Conservation (phyloP, 2,113 vertebrate species). For the Brachionichthys hirsutus region DNA sequence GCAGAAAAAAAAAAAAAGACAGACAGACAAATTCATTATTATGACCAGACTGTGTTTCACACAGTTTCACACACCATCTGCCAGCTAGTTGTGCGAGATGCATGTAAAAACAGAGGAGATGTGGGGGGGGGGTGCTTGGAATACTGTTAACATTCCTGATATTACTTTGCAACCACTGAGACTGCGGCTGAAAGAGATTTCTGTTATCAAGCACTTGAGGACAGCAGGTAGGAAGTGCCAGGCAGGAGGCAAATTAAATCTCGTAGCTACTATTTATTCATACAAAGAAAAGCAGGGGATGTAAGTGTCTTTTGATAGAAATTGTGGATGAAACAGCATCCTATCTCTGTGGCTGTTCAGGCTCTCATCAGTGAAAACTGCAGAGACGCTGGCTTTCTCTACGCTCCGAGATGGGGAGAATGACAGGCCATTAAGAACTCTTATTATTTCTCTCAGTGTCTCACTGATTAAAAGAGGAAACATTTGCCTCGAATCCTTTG, state of each 20-base stretch:
- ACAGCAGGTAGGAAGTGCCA: too few species aligned
- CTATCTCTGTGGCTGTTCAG: conserved; percentile 38
- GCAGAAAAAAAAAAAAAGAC: conserved; percentile 6
- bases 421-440: conserved; percentile 29
- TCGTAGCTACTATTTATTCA: too few species aligned
- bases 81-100: too few species aligned
- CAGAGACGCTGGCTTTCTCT: conserved; percentile 24
- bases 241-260: too few species aligned
- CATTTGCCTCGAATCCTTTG: not conserved
- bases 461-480: conserved; percentile 5
- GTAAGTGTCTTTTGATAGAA: conserved; percentile 45
- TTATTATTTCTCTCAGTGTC: not conserved
- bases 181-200: too few species aligned
- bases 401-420: conserved; percentile 23
- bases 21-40: conserved; percentile 6
- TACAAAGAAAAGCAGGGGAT: conserved; percentile 41
- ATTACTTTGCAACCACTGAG: too few species aligned
- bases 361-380: conserved; percentile 40
- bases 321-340: conserved; percentile 17
- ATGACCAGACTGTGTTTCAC: conserved; percentile 9
- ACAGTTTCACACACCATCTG: too few species aligned
- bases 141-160: too few species aligned
- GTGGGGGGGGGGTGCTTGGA: too few species aligned
- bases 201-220: too few species aligned
- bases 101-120: too few species aligned